A percentile compares a stretch with the other conserved stretches of the same genome.
These are phyloP conservation scores for Phalacrocorax brasilianus DNA, from an alignment of 2,113 vertebrate species.

Conservation along the genomic window DNA sequence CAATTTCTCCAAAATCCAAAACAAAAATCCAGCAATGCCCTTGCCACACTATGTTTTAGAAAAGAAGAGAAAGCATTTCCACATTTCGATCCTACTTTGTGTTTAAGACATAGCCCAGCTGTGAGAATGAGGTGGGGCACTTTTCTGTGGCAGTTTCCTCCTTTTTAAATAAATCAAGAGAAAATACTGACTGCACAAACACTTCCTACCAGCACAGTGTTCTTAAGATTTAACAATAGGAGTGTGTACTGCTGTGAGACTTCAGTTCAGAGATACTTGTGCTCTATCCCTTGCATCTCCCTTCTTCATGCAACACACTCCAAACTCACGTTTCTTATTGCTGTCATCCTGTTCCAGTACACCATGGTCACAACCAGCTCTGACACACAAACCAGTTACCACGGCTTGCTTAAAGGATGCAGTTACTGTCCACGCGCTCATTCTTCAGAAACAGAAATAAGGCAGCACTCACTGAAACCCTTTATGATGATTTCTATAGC, in stretches of 20 bases:
- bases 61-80: not conserved
- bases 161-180: not conserved
- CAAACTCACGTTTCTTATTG: not conserved
- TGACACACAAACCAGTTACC: not conserved
- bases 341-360: not conserved
- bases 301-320: not conserved
- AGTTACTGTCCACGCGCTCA: not conserved
- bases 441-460: not conserved
- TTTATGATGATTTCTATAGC: not conserved
- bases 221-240: not conserved
- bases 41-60: not conserved
- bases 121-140: not conserved
- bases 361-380: fast-evolving
- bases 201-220: not conserved
- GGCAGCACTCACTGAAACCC: not conserved
- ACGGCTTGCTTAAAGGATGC: not conserved
- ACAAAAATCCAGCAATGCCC: not conserved
- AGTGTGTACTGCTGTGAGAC: not conserved
- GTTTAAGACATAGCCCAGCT: not conserved
- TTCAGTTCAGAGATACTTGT: not conserved
- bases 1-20: not conserved
- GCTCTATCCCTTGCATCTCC: not conserved
- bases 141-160: not conserved
- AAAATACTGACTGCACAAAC: not conserved
- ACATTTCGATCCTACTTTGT: not conserved